These are phyloP conservation scores for Myotis myotis DNA, from an alignment of 2,797 vertebrate species.

Conservation along the genomic window DNA sequence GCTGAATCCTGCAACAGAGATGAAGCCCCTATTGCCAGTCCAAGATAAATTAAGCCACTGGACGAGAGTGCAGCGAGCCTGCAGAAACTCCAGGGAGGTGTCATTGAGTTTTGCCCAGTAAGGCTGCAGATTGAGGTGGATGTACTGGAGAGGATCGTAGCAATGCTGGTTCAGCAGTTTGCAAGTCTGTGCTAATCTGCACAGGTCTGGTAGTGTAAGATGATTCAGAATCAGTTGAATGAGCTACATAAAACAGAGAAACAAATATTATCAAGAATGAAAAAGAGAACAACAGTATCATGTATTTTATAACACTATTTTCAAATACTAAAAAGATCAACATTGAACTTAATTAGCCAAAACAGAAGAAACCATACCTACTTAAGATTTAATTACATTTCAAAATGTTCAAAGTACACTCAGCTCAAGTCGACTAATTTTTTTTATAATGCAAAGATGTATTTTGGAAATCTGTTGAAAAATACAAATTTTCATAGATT, in stretches of 20 bases:
- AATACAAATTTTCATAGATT: constrained; percentile 21
- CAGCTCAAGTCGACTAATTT: background rate
- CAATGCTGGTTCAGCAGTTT: constrained; percentile 97
- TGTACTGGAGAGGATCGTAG: constrained; percentile 97
- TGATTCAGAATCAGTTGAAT: constrained; percentile 98
- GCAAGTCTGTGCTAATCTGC: constrained; percentile 97
- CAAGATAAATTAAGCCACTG: constrained; percentile 99
- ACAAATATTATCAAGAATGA: constrained; percentile 7
- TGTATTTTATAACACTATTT: constrained; percentile 3
- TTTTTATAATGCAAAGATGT: background rate
- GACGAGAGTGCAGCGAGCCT: constrained; percentile 94
- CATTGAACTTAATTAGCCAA: constrained; percentile 14
- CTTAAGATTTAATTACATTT: background rate
- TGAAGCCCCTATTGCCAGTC: constrained; percentile 96
- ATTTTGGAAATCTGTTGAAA: constrained; percentile 19
- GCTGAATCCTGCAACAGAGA: constrained; percentile 95
- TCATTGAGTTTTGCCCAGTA: constrained; percentile 97
- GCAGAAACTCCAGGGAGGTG: constrained; percentile 92
- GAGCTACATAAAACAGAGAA: constrained; percentile 88
- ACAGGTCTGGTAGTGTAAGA: constrained; percentile 95
- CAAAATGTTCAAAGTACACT: background rate
- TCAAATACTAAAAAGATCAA: constrained; percentile 8
- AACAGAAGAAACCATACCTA: constrained; percentile 35
- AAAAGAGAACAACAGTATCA: constrained; percentile 15
- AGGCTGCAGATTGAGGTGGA: constrained; percentile 97